Evolutionary conservation across 2,113 vertebrate genomes (phyloP).

Genomic region (Plecturocebus donacophilus): DNA sequence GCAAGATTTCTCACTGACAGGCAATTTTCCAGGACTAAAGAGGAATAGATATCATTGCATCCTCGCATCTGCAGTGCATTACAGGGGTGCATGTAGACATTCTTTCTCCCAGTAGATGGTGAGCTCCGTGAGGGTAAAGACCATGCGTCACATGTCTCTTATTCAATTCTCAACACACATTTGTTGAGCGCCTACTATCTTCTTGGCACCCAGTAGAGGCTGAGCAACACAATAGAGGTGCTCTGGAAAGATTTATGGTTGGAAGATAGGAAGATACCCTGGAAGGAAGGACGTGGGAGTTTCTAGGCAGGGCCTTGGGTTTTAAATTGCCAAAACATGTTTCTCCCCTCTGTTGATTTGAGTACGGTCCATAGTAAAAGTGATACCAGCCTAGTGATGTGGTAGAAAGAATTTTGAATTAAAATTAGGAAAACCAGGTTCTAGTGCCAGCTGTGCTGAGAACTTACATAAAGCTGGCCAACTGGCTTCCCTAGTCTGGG

Average conservation of each 20-base stretch:
- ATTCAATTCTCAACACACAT: background rate
- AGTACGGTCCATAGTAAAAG: background rate
- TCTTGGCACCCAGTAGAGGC: background rate
- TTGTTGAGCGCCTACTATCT: slow-evolving; percentile 17
- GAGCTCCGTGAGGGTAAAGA: background rate
- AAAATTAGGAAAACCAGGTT: background rate
- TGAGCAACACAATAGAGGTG: background rate
- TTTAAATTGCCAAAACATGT: background rate
- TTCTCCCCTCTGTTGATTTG: background rate
- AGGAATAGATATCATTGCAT: slow-evolving; percentile 15
- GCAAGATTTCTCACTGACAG: slow-evolving; percentile 73
- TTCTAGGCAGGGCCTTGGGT: background rate
- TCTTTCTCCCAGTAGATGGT: background rate
- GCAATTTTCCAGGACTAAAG: slow-evolving; percentile 50
- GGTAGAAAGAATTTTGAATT: background rate
- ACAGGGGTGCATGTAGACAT: background rate
- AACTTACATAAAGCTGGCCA: background rate
- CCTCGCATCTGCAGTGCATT: slow-evolving; percentile 26
- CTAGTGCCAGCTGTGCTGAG: background rate
- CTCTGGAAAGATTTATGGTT: background rate
- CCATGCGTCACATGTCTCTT: background rate
- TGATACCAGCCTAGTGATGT: background rate
- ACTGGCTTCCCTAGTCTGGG: background rate
- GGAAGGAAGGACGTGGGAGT: background rate
- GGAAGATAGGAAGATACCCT: background rate